Percentiles rank a stretch among this genome's conserved stretches.
phyloP scores from a whole-genome alignment of 2,888 invertebrate genomes.

The Idaea straminata region DNA sequence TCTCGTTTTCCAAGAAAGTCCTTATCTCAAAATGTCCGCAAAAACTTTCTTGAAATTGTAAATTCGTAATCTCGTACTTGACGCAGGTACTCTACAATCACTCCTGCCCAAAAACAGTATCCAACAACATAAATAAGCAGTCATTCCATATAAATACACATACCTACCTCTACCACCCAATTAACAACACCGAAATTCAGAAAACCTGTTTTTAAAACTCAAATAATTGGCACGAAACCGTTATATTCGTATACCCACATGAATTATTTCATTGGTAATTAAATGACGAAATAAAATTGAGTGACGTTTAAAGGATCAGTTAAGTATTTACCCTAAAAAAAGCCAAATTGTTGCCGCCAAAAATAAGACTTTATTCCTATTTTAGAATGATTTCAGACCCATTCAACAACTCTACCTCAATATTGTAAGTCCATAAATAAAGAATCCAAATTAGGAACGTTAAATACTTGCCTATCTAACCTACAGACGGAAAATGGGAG shows the following conservation, averaged over 20 bases:
- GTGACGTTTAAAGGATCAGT: background rate
- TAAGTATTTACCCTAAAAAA: background rate
- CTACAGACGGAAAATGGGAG: background rate
- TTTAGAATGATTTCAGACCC: background rate
- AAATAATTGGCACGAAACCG: background rate
- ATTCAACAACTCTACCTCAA: background rate
- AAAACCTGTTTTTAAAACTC: background rate
- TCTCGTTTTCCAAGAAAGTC: too few relatives aligned
- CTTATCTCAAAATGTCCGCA: too few relatives aligned
- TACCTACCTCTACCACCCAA: background rate
- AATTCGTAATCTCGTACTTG: background rate
- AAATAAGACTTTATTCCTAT: background rate
- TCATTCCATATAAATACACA: background rate
- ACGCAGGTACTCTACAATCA: background rate
- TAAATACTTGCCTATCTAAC: constrained; percentile 1
- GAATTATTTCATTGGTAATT: background rate
- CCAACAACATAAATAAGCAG: background rate
- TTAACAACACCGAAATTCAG: background rate
- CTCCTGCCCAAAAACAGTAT: background rate
- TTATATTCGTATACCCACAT: background rate
- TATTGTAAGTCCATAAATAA: background rate
- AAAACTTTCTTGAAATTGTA: too few relatives aligned
- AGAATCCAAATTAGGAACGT: background rate
- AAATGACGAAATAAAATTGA: background rate
- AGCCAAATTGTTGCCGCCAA: background rate